Percentiles rank a stretch among this genome's conserved stretches.
These are phyloP conservation scores for Eupithecia inturbata DNA, from an alignment of 2,888 invertebrate genomes.

Conservation along the genomic window DNA sequence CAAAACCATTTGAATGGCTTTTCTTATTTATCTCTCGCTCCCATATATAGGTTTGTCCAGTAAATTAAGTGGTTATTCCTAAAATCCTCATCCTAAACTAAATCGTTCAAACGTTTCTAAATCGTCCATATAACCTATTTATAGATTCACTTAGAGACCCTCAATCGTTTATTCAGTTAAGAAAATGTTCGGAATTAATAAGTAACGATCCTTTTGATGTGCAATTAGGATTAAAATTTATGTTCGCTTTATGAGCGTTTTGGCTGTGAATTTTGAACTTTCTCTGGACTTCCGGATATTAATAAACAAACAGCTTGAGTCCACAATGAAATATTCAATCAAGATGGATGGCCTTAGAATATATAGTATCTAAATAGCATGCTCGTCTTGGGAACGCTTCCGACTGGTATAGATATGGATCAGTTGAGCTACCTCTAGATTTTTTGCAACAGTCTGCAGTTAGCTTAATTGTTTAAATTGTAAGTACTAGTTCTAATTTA, in stretches of 20 bases:
- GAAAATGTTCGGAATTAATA: constrained; percentile 53
- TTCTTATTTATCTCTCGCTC: not conserved
- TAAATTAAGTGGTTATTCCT: not conserved
- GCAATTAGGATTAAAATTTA: constrained; percentile 62
- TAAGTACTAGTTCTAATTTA: no score
- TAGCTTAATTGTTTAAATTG: no score
- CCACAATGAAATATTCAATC: not conserved
- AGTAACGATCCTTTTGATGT: constrained; percentile 64
- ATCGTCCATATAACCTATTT: constrained; percentile 38
- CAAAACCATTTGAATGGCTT: not conserved
- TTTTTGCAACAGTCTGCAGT: no score
- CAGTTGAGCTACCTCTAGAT: no score
- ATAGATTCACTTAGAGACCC: constrained; percentile 43
- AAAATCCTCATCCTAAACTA: not conserved
- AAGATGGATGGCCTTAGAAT: not conserved
- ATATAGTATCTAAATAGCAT: no score
- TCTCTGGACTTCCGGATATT: constrained; percentile 6
- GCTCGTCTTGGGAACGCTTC: no score
- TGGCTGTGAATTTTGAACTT: constrained; percentile 18
- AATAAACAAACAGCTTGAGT: not conserved
- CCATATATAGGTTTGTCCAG: not conserved
- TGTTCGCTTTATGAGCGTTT: constrained; percentile 36
- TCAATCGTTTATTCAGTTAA: constrained; percentile 51
- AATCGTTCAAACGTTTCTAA: constrained; percentile 23
- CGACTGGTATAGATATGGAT: no score